Base-by-base conservation (phyloP, 92 coral and sea anemone species). In the Bergia puertoricense region DNA sequence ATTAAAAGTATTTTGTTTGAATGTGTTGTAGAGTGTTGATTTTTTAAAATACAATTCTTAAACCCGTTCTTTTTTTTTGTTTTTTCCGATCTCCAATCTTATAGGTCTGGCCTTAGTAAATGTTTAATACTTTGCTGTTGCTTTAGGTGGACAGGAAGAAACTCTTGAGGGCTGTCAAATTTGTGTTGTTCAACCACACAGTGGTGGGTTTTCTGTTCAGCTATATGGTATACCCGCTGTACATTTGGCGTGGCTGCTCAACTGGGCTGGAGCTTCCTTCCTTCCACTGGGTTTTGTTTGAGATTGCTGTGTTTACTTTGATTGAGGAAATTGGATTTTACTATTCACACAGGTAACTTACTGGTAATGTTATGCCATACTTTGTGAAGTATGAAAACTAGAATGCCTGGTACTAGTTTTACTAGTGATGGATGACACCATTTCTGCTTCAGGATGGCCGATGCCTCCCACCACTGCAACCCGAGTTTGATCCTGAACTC, bases 231-330 rank as follows among this genome's bases (percentile, higher is more conserved):
- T 80, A 85, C 69, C 91, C 90, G 22, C 36, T 97, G 51, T 92
- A 85, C 66, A 43, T 41, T 9, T 89, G 93, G 92, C 96, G 99
- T 56, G 99, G 98, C 22, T 93, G 96, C 41, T 85, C 97, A 3
- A 91, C 91, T 82, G 89, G 92, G 37, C 85, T 92, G 20, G 97
- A 97, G 80, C 82, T 97, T 51, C 99, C 99, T 4, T 80, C 91
- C 67, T 97, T 97, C 74, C 98, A 95, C 66, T 97, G 99, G 98
- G 99, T 97, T 45, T 85, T 97, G 90, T 89, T 95, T 92, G 99
- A 97, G 90, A 93, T 97, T 88, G 93, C 93, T 3, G 78, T 95
- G 81, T 97, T 91, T 88, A 68, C 93, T 46, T 78, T 97, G 86
- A 94, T 97, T 30, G 98, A 95, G 69, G 99, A 97, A 85, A 73